Base-by-base conservation (phyloP, 2,797 vertebrate genomes). In the Manis pentadactyla region DNA sequence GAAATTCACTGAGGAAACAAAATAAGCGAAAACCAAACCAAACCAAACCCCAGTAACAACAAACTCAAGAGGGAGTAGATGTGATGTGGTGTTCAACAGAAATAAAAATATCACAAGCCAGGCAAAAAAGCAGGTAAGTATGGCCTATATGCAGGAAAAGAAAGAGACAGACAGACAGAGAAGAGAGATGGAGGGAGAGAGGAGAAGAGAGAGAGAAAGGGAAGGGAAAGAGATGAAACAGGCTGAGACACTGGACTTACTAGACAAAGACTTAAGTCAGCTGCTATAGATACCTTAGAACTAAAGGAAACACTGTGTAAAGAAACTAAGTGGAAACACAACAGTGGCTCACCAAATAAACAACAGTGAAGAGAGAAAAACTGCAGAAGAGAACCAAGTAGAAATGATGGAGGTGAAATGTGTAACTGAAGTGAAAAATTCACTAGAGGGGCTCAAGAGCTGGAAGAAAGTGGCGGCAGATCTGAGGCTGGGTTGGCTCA, bases 401-500 rank as follows among this genome's bases (percentile, higher is more conserved):
- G 42, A 27, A 53, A 29, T 34, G n/a, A 34, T 2, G 15, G 42
- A 25, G 6, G 1, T 29, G 55, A 49, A 57, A n/a, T n/a, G 34
- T 0, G 3, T 29, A 57, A 9, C 37, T 7, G 18, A 27, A 18
- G 2, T 2, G 13, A 31, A 7, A 14, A 34, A 27, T 14, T 63
- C 31, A 27, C 21, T 8, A 37, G 39, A 75, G 25, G 74, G 51
- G 29, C 55, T n/a, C 27, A 4, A 42, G 8, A 2, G 8, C 29
- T 2, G 14, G 39, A 29, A 27, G 39, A 59, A 46, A 49, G 39
- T 42, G 14, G 5, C 55, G 8, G 31, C 55, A 34, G 19, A 13
- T 31, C 0, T 4, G 69, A 34, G 34, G 21, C 13, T 1, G 18
- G 14, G 14, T 18, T 63, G 27, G 0, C 19, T 1, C 9, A 34